Base-by-base conservation (phyloP, 2,888 invertebrate genomes). In the Sepiola atlantica region DNA sequence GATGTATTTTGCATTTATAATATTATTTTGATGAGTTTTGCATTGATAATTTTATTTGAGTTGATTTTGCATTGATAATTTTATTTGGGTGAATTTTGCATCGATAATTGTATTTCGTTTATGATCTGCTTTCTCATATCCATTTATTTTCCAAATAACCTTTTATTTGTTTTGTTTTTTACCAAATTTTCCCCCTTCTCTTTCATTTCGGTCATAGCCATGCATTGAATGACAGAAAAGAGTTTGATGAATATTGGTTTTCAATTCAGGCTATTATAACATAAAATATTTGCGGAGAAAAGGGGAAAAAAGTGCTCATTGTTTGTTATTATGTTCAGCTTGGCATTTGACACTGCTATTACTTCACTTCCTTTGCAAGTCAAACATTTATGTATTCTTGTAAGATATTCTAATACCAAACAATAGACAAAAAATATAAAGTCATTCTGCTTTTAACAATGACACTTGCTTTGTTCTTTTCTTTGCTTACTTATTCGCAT, bases 161-260 rank as follows among this genome's bases (percentile, higher is more conserved):
- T 57, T 57, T 21, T 21, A 18, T 57, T 57, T 57, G 20, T 57
- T 57, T 77, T 77, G 14, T n/a, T 77, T 16, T 77, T 77, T 4
- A 4, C 45, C 45, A 45, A 45, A 45, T 45, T 8, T 45, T 77
- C 21, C 21, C n/a, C 12, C n/a, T 14, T 77, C 14, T 77, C n/a
- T 77, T 32, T 77, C n/a, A n/a, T n/a, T 77, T 77, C 32, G n/a
- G 77, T 77, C n/a, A n/a, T 16, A 77, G 77, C 77, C 77, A 77
- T 77, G n/a, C 77, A 77, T 77, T 77, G n/a, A 77, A n/a, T n/a
- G 77, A 77, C 77, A 77, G 77, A 77, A 77, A 77, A n/a, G 77
- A 77, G 77, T n/a, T 77, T 77, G 77, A 77, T 77, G 77, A 77
- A 77, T 77, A 77, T 77, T 77, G 77, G 77, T 77, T 77, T 77